Base-by-base conservation (phyloP, 2,113 vertebrate genomes). In the Callorhinus ursinus region DNA sequence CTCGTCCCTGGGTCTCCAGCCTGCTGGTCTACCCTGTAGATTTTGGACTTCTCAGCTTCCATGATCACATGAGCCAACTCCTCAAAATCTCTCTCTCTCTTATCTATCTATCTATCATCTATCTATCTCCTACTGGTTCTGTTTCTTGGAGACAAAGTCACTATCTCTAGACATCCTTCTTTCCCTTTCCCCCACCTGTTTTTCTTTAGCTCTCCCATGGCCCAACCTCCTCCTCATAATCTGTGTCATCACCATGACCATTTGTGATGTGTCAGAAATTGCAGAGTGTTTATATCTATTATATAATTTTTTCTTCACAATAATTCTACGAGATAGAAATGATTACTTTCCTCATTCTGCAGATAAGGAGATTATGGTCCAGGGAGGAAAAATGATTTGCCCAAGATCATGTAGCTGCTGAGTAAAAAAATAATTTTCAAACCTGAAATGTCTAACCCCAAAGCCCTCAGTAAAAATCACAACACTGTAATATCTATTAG, bases 391-490 rank as follows among this genome's bases (percentile, higher is more conserved):
- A 82, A 46, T n/a, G 19, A 71, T 82, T 55, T 83, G 22, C 15
- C n/a, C 42, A 93, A 82, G 36, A 18, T 36, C 42, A 65, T 72
- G 31, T 93, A 82, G 2, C 31, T 57, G 82, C 67, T 33, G 53
- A 49, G 49, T 74, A 36, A 90, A 86, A 57, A 96, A 63, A 39
- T 80, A 53, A 74, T 53, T 96, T 96, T 92, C 59, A 74, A 89
- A 53, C 5, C 9, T 31, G 57, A 65, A 22, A 28, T 71, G 36
- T 67, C 72, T 89, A 76, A 76, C 15, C 33, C 8, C 28, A 77
- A 93, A 87, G 7, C 3, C 8, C n/a, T 36, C 1, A 1, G 1
- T 39, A 74, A 65, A 49, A 76, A 83, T 57, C 67, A 79, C 2
- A 65, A 22, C 4, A 55, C 51, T 42, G 7, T 24, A 33, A 67